These are phyloP conservation scores for Tipula vernalis DNA, from an alignment of 2,888 invertebrate genomes.

Conservation along the genomic window DNA sequence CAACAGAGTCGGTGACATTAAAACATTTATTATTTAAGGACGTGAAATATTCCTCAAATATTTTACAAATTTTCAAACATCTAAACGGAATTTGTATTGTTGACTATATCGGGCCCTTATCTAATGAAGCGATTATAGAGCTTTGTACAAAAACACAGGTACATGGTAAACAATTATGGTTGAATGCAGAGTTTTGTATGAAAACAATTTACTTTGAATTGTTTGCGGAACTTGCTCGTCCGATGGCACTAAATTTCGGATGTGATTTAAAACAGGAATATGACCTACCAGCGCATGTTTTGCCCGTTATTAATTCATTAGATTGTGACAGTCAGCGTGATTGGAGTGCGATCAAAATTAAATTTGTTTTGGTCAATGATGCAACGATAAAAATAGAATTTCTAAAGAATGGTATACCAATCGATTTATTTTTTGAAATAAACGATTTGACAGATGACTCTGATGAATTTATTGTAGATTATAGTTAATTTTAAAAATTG, in stretches of 20 bases:
- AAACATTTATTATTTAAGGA: neutral
- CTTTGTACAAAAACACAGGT: neutral
- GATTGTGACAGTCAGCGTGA: too few species aligned
- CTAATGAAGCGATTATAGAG: neutral
- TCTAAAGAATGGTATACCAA: too few species aligned
- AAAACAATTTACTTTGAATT: neutral
- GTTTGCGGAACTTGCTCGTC: neutral
- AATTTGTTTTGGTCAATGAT: too few species aligned
- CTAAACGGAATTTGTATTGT: neutral
- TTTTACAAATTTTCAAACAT: neutral
- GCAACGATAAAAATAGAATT: too few species aligned
- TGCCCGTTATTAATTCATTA: too few species aligned
- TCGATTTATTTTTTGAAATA: too few species aligned
- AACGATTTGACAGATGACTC: too few species aligned
- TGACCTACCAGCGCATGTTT: neutral
- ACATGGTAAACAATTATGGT: neutral
- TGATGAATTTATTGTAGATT: too few species aligned
- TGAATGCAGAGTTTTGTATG: neutral
- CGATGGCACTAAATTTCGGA: neutral
- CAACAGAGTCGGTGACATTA: neutral
- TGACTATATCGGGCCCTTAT: neutral
- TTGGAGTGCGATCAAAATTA: too few species aligned
- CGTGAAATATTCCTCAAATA: neutral
- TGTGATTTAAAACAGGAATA: neutral
- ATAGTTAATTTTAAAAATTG: too few species aligned